A percentile compares a stretch with the other conserved stretches of the same genome.
phyloP scores from a whole-genome alignment of 1,140 invertebrate species.

The Zaprionus ghesquierei region DNA sequence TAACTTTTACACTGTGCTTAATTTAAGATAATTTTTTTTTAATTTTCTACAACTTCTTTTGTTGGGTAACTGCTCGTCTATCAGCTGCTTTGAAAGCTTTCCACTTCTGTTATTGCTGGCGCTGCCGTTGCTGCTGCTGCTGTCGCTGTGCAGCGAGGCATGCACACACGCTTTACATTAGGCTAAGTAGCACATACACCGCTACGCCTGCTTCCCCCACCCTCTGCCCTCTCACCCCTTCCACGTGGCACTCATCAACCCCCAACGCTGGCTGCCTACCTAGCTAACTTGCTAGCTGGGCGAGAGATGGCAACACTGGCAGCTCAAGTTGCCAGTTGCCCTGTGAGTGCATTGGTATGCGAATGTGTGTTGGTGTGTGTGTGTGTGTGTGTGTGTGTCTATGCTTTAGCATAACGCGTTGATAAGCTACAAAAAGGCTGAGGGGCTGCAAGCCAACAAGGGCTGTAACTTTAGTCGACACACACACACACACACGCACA shows the following conservation, averaged over 20 bases:
- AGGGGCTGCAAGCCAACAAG: conserved; percentile 32
- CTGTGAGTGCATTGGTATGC: background rate
- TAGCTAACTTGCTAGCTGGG: conserved; percentile 2
- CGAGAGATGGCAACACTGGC: conserved; percentile 16
- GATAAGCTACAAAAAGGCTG: conserved; percentile 66
- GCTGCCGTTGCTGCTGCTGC: conserved; percentile 33
- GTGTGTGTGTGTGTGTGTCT: conserved; percentile 26
- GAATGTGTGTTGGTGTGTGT: background rate
- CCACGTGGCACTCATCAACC: conserved; percentile 4
- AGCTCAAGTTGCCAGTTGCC: conserved; percentile 1
- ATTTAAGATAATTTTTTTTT: background rate
- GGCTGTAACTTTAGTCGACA: conserved; percentile 37
- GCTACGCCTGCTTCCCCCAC: background rate
- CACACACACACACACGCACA: background rate
- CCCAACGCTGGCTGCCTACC: conserved; percentile 51
- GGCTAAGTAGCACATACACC: conserved; percentile 68
- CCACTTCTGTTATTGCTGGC: conserved; percentile 43
- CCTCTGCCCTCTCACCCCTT: background rate
- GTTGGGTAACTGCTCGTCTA: background rate
- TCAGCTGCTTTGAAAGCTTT: background rate
- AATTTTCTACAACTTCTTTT: background rate
- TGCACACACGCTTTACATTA: conserved; percentile 75
- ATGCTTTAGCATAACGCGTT: conserved; percentile 65
- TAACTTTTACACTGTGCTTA: background rate
- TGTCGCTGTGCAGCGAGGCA: conserved; percentile 61